phyloP scores from a whole-genome alignment of 2,797 vertebrate genomes.

The Pseudomugil gertrudae region DNA sequence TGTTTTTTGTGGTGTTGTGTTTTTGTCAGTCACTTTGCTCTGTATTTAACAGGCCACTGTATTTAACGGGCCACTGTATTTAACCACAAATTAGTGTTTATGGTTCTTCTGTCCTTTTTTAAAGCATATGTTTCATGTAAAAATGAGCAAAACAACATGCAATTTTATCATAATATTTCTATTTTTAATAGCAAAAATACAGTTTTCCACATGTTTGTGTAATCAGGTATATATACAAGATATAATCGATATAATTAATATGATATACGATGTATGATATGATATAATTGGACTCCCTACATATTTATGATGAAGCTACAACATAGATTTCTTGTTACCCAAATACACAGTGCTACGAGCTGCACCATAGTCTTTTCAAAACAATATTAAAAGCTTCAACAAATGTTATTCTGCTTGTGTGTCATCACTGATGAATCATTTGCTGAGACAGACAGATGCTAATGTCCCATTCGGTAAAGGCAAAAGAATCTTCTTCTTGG shows the following conservation, averaged over 20 bases:
- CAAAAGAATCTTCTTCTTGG: constrained; percentile 67
- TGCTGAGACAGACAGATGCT: constrained; percentile 78
- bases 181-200: no score
- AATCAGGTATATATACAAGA: neutral
- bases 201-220: no score
- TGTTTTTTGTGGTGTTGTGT: no score
- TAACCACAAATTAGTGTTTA: no score
- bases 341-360: constrained; percentile 27
- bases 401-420: constrained; percentile 58
- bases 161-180: no score
- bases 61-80: no score
- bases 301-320: constrained; percentile 13
- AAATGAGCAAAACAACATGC: no score
- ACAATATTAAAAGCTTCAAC: constrained; percentile 54
- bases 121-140: no score
- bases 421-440: constrained; percentile 74
- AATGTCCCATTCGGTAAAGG: constrained; percentile 71
- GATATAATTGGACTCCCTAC: neutral
- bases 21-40: no score
- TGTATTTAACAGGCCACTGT: no score
- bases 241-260: neutral
- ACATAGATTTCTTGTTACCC: constrained; percentile 22
- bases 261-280: neutral
- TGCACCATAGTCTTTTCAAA: constrained; percentile 42
- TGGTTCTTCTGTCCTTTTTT: no score